These are phyloP conservation scores for Mesoligia furuncula DNA, from an alignment of 2,888 invertebrate species.

Conservation along the genomic window DNA sequence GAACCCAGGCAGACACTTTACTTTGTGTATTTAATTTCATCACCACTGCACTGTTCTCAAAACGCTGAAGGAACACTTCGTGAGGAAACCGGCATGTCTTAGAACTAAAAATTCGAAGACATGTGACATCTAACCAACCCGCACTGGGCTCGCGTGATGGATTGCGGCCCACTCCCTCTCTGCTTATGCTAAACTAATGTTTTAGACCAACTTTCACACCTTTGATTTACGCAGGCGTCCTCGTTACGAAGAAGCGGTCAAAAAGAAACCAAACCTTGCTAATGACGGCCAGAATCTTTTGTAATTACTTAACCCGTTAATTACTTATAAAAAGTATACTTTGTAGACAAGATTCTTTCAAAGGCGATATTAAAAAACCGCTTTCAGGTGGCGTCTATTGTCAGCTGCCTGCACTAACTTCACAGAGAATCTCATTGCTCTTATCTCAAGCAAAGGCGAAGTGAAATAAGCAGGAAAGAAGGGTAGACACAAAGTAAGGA, in stretches of 20 bases:
- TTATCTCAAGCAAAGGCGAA: slow-evolving; percentile 66
- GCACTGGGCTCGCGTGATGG: background rate
- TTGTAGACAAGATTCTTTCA: slow-evolving; percentile 25
- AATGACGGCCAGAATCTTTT: slow-evolving; percentile 12
- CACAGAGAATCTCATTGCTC: slow-evolving; percentile 69
- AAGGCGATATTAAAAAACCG: slow-evolving; percentile 44
- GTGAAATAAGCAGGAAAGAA: slow-evolving; percentile 62
- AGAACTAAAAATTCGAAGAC: background rate
- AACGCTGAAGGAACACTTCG: background rate
- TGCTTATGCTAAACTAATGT: background rate
- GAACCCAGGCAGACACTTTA: background rate
- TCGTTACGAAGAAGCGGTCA: background rate
- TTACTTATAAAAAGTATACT: slow-evolving; percentile 31
- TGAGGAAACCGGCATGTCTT: background rate
- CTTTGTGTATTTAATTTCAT: background rate
- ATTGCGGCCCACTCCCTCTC: background rate
- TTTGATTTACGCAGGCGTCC: background rate
- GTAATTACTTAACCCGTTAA: slow-evolving; percentile 11
- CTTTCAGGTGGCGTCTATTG: slow-evolving; percentile 50
- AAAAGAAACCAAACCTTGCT: slow-evolving; percentile 26
- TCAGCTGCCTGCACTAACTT: slow-evolving; percentile 63
- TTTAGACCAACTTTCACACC: background rate
- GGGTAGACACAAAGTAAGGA: slow-evolving; percentile 65
- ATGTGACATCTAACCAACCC: background rate
- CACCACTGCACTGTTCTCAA: background rate